Conservation (phyloP, 1,140 invertebrate species). For the Brachystomella parvula region DNA sequence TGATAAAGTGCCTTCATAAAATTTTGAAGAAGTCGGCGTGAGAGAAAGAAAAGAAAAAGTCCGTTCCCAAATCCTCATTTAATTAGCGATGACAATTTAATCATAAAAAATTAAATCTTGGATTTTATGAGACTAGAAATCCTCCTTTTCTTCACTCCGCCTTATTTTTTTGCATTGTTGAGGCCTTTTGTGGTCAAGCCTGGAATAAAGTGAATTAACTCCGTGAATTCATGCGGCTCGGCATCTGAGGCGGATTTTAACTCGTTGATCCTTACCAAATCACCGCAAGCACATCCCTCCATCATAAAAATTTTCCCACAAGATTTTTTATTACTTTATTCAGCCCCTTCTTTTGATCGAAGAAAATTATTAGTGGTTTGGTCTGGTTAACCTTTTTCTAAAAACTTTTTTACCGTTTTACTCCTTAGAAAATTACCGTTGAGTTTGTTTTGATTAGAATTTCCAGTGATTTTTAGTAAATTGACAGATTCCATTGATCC, state of each 20-base stretch:
- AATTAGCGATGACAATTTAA: background rate
- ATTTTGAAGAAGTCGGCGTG: background rate
- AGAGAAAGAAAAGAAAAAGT: background rate
- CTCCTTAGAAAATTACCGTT: too few species aligned
- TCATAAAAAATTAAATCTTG: background rate
- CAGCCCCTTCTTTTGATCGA: too few species aligned
- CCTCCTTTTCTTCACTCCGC: too few species aligned
- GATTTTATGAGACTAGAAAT: background rate
- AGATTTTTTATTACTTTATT: background rate
- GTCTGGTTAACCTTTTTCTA: too few species aligned
- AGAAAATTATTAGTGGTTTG: too few species aligned
- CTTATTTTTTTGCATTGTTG: background rate
- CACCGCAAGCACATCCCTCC: background rate
- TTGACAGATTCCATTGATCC: too few species aligned
- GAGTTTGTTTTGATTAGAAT: background rate
- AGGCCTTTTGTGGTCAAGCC: background rate
- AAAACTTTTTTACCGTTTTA: too few species aligned
- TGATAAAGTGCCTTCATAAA: too few species aligned
- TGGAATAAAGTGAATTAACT: background rate
- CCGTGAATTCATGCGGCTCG: background rate
- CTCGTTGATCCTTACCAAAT: background rate
- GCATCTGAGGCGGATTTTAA: background rate
- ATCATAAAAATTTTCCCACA: background rate
- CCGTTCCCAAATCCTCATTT: background rate
- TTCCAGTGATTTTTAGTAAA: too few species aligned